These are phyloP conservation scores for Pinctada fucata DNA, from an alignment of 2,888 invertebrate species.

Conservation along the genomic window DNA sequence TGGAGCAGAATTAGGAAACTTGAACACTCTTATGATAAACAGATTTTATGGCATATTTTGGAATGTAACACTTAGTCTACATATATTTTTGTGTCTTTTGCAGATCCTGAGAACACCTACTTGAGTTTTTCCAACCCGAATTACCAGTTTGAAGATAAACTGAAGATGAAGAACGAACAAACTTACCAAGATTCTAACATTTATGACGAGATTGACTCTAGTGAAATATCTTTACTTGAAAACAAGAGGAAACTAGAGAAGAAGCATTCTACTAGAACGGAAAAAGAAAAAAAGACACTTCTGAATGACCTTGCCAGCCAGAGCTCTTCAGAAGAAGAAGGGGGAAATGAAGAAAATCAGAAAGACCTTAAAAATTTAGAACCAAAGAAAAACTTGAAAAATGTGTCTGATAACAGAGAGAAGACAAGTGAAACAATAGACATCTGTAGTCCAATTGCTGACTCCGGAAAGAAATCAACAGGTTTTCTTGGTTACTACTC, in stretches of 20 bases:
- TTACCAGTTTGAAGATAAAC: slow-evolving; percentile 83
- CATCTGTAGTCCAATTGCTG: slow-evolving; percentile 4
- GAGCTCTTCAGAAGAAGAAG: slow-evolving; percentile 48
- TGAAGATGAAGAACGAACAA: slow-evolving; percentile 50
- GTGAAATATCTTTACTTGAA: slow-evolving; percentile 53
- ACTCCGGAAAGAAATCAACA: slow-evolving; percentile 49
- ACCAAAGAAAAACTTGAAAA: slow-evolving; percentile 44
- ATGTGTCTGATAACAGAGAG: slow-evolving; percentile 32
- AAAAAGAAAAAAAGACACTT: slow-evolving; percentile 35
- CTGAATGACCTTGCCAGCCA: slow-evolving; percentile 47
- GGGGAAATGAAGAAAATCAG: slow-evolving; percentile 56
- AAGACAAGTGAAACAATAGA: slow-evolving; percentile 18
- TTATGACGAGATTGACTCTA: slow-evolving; percentile 49
- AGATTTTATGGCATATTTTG: too few species aligned
- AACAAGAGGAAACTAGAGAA: slow-evolving; percentile 44
- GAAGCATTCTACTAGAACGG: neutral
- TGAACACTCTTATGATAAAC: too few species aligned
- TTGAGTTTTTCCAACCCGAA: slow-evolving; percentile 93
- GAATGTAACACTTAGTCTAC: too few species aligned
- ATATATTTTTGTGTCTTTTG: slow-evolving; percentile 64
- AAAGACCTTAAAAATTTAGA: slow-evolving; percentile 57
- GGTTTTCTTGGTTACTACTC: slow-evolving; percentile 75
- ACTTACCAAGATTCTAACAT: slow-evolving; percentile 32
- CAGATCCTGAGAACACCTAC: slow-evolving; percentile 90
- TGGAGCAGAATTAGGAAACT: too few species aligned